Conservation (phyloP, 1,140 invertebrate genomes). For the Drosophila melanogaster region Release_6_plus_ISO1_MT NT_033777.3:8539001-8539500, state of each 20-base stretch:
- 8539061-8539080: neutral
- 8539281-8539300: constrained; percentile 44
- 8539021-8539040: neutral
- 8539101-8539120: neutral
- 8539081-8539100: neutral
- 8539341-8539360: constrained; percentile 64
- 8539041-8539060: neutral
- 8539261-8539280: constrained; percentile 10
- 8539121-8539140: constrained; percentile 36
- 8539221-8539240: constrained; percentile 57
- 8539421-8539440: constrained; percentile 6
- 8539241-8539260: constrained; percentile 39
- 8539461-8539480: constrained; percentile 76
- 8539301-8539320: constrained; percentile 71
- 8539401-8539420: constrained; percentile 16
- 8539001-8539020: too few species aligned
- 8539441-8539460: constrained; percentile 60
- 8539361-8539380: constrained; percentile 19
- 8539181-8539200: constrained; percentile 12
- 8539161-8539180: constrained; percentile 31
- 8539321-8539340: constrained; percentile 63
- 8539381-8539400: constrained; percentile 62
- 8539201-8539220: constrained; percentile 57
- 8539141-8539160: constrained; percentile 44
- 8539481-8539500: constrained; percentile 39